A percentile compares a stretch with the other conserved stretches of the same genome.
Evolutionary conservation across 2,113 vertebrate species (phyloP).

Genomic region (Ageneiosus marmoratus): DNA sequence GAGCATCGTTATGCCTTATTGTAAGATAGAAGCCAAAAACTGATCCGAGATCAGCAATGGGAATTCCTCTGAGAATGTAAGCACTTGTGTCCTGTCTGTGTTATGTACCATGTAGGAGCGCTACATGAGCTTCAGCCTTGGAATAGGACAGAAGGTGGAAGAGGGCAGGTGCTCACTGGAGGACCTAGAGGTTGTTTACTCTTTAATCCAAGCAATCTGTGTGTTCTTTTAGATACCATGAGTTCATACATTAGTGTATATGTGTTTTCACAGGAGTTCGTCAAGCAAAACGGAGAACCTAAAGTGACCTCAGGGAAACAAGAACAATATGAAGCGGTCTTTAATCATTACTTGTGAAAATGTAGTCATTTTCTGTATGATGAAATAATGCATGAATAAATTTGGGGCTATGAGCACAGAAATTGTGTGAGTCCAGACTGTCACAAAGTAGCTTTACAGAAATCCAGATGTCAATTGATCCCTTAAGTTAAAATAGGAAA

Average conservation of each 20-base stretch:
- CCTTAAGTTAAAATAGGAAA: not conserved
- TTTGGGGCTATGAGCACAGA: not conserved
- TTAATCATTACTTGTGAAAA: constrained; percentile 66
- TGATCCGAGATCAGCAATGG: not conserved
- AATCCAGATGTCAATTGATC: too few relatives aligned
- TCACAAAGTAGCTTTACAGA: too few relatives aligned
- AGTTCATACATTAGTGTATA: not conserved
- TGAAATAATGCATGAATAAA: not conserved
- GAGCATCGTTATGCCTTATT: not conserved
- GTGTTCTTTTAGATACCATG: not conserved
- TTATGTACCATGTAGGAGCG: constrained; percentile 57
- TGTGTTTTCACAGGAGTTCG: constrained; percentile 61
- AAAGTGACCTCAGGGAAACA: constrained; percentile 68
- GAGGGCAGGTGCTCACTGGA: constrained; percentile 63
- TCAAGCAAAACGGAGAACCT: constrained; percentile 64
- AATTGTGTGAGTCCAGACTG: too few relatives aligned
- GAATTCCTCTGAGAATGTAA: not conserved
- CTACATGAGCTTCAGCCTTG: constrained; percentile 64
- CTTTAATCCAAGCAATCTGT: not conserved
- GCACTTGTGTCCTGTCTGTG: not conserved
- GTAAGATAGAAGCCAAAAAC: not conserved
- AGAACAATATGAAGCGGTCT: constrained; percentile 69
- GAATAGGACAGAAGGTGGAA: constrained; percentile 64
- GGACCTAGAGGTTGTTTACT: constrained; percentile 63
- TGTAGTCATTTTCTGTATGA: not conserved